A percentile compares a stretch with the other conserved stretches of the same genome.
These are phyloP conservation scores for Gallinago jamesoni DNA, from an alignment of 2,113 vertebrate genomes.

Conservation along the genomic window DNA sequence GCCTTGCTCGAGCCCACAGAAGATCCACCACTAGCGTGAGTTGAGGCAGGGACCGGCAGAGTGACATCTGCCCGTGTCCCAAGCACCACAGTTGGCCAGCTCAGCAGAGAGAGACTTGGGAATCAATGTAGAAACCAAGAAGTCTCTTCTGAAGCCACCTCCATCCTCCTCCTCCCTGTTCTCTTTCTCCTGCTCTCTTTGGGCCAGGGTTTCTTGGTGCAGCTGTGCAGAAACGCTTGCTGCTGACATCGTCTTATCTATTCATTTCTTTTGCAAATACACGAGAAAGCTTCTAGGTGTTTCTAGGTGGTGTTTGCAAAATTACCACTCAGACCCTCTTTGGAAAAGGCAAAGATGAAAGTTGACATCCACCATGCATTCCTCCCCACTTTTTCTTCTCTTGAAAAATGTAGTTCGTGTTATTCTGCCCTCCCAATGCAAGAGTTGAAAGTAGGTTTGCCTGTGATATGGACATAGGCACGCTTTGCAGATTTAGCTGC, in stretches of 20 bases:
- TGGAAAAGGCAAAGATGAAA: neutral
- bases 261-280: neutral
- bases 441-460: neutral
- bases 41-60: neutral
- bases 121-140: neutral
- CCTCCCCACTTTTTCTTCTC: neutral
- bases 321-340: neutral
- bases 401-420: neutral
- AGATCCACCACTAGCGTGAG: accelerated
- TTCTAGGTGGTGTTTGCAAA: neutral
- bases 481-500: neutral
- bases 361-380: neutral
- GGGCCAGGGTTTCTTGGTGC: neutral
- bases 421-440: neutral
- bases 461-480: neutral
- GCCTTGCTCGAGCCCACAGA: neutral
- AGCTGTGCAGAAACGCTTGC: neutral
- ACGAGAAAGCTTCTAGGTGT: no score
- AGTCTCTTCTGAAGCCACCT: neutral
- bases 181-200: neutral
- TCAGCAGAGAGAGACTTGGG: neutral
- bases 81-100: neutral
- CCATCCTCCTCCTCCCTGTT: neutral
- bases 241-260: neutral
- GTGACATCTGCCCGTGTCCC: neutral